Base-by-base conservation (phyloP, 2,888 invertebrate genomes). In the Willowsia nigromaculata region DNA sequence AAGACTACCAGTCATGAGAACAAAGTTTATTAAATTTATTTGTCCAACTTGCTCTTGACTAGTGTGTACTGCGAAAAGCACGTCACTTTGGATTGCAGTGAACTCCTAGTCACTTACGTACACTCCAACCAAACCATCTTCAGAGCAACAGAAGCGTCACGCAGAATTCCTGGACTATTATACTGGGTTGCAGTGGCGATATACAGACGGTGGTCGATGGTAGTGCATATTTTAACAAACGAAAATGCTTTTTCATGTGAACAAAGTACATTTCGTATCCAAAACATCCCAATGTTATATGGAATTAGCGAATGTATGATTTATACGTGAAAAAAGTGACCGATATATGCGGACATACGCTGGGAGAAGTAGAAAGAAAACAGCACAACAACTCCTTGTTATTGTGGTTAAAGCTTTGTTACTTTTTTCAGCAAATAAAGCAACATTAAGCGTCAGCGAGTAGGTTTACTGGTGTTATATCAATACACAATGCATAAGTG, bases 1-100 rank as follows among this genome's bases (percentile, higher is more conserved):
- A 85, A 62, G 37, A 85, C 85, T 85, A 65, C 78, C 85, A 56
- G 65, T 25, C 78, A 18, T 47, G 85, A 65, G 78, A 85, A 76
- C 47, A 85, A 65, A 43, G 85, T 85, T 78, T 76, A 78, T 37
- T 18, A 62, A 78, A 78, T 85, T 85, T 85, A 85, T 85, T 74
- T 85, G 62, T 18, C n/a, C n/a, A n/a, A 22, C 9, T 37, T n/a
- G 3, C 1, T 7, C 33, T 40, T 65, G 37, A 5, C 47, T 25
- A 22, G 22, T 43, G 22, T 33, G 33, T 22, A 22, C 4, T 25
- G 62, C 25, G 15, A 50, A 50, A 50, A 50, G 43, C 27, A 30
- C 33, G 30, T 30, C 18, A 22, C 53, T 53, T 43, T 78, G 53
- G 7, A 30, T n/a, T 56, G 25, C 6, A 27, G 50, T 18, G 27